A percentile compares a stretch with the other conserved stretches of the same genome.
These are phyloP conservation scores for Buceros bicornis DNA, from an alignment of 2,797 vertebrate genomes.

Conservation along the genomic window DNA sequence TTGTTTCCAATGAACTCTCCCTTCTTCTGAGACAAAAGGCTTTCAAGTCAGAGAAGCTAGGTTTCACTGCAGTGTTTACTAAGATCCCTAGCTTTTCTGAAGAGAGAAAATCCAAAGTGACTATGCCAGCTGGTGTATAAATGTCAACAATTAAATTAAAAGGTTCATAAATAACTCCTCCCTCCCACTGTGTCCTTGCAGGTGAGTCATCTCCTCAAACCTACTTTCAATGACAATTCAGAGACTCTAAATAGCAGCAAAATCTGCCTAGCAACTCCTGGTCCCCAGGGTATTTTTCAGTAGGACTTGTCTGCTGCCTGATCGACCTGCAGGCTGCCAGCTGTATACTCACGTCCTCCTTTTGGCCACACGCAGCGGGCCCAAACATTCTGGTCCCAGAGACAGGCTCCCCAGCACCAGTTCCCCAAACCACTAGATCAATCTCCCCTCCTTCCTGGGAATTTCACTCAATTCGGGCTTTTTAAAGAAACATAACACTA, in stretches of 20 bases:
- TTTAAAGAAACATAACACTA: neutral
- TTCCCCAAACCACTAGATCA: neutral
- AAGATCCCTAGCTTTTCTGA: neutral
- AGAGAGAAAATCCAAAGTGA: neutral
- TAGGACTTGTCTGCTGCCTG: neutral
- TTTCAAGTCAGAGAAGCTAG: neutral
- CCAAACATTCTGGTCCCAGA: neutral
- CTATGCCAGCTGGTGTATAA: conserved; percentile 15
- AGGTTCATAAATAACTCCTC: conserved; percentile 19
- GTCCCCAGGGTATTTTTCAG: neutral
- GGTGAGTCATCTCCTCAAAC: conserved; percentile 40
- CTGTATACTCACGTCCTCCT: neutral
- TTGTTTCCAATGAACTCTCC: neutral
- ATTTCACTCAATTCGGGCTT: neutral
- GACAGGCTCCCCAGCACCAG: neutral
- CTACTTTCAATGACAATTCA: neutral
- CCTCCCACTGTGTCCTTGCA: conserved; percentile 30
- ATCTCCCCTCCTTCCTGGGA: neutral
- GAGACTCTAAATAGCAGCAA: neutral
- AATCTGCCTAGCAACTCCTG: neutral
- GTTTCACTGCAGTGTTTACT: neutral
- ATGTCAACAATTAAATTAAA: conserved; percentile 43
- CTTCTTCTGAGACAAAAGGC: neutral
- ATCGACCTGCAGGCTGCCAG: accelerated
- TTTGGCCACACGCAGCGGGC: accelerated